These are phyloP conservation scores for Xenopus laevis DNA, from an alignment of 2,113 vertebrate species.

Conservation along the genomic window DNA sequence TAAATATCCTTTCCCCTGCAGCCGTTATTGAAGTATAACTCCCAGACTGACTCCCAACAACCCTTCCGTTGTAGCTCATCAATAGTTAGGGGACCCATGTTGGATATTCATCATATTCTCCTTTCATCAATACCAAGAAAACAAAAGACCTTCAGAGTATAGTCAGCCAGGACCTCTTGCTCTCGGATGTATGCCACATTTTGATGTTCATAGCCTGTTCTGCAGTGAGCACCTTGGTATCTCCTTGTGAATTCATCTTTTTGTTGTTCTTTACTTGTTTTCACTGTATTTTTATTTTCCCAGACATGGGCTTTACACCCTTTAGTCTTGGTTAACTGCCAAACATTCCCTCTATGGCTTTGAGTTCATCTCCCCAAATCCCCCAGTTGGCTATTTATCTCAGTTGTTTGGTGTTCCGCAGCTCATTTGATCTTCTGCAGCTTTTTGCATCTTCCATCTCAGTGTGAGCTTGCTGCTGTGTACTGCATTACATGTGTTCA, in stretches of 20 bases:
- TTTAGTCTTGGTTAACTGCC: not conserved
- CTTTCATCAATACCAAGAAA: not conserved
- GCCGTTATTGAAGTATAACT: too few species aligned
- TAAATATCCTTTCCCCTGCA: too few species aligned
- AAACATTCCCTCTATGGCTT: not conserved
- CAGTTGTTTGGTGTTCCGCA: not conserved
- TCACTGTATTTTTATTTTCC: not conserved
- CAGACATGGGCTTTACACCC: not conserved
- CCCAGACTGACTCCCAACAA: too few species aligned
- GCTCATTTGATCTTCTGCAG: not conserved
- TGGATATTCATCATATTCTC: too few species aligned
- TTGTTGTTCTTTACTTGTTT: not conserved
- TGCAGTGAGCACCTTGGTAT: not conserved
- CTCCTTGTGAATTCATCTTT: not conserved
- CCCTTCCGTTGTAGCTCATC: too few species aligned
- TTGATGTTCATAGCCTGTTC: not conserved
- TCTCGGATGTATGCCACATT: not conserved
- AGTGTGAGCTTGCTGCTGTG: not conserved
- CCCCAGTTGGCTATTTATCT: not conserved
- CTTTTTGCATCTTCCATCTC: not conserved
- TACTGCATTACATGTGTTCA: not conserved
- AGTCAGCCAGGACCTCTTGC: not conserved
- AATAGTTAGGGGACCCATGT: too few species aligned
- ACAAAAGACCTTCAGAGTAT: not conserved
- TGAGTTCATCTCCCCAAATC: not conserved